phyloP scores from a whole-genome alignment of 2,113 vertebrate species.

The Malurus elegans region DNA sequence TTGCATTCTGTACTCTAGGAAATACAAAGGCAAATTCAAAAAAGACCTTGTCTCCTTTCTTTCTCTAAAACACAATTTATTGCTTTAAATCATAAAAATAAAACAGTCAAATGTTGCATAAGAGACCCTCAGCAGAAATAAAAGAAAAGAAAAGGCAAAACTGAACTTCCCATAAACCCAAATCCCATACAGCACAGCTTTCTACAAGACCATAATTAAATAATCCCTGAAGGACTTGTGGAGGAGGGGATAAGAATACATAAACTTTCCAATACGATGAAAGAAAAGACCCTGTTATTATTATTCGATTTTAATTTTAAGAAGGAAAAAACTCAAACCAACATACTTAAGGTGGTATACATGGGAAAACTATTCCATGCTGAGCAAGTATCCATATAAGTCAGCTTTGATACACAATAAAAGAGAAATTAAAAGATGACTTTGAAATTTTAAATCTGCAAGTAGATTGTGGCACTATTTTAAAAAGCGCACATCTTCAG shows the following conservation, averaged over 20 bases:
- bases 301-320: slow-evolving; percentile 37
- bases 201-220: slow-evolving; percentile 64
- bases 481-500: background rate
- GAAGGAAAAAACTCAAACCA: background rate
- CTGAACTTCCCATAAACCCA: slow-evolving; percentile 64
- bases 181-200: slow-evolving; percentile 61
- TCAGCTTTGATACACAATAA: background rate
- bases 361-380: background rate
- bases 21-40: slow-evolving; percentile 64
- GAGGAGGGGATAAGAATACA: slow-evolving; percentile 52
- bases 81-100: slow-evolving; percentile 68
- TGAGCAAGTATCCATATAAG: background rate
- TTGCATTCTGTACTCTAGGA: slow-evolving; percentile 61
- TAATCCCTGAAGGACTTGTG: slow-evolving; percentile 59
- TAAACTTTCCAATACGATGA: slow-evolving; percentile 59
- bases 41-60: slow-evolving; percentile 53
- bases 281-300: slow-evolving; percentile 49
- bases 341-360: background rate
- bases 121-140: slow-evolving; percentile 64
- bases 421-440: background rate
- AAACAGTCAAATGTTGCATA: slow-evolving; percentile 65
- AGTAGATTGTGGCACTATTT: background rate
- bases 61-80: slow-evolving; percentile 62
- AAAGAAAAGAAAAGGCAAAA: slow-evolving; percentile 67
- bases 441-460: background rate